Evolutionary conservation across 2,113 vertebrate genomes (phyloP).

Genomic region (Copsychus sechellarum): DNA sequence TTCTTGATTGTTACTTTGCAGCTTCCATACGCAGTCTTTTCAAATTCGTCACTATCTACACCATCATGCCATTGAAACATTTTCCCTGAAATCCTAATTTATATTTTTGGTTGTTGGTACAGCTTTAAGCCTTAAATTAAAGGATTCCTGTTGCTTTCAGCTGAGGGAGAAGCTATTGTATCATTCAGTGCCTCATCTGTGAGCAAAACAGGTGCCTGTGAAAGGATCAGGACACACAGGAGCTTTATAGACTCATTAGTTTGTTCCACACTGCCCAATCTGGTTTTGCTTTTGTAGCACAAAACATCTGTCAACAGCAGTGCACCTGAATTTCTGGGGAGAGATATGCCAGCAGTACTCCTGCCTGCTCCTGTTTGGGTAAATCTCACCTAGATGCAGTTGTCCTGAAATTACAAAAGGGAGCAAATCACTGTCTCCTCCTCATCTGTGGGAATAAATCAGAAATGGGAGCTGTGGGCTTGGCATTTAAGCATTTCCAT

Average conservation of each 20-base stretch:
- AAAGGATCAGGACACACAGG: background rate
- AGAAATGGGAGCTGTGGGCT: conserved; percentile 1
- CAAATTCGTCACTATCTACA: background rate
- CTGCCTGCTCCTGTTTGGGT: background rate
- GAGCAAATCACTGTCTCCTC: background rate
- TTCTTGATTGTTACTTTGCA: background rate
- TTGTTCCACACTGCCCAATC: background rate
- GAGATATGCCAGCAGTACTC: background rate
- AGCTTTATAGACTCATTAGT: background rate
- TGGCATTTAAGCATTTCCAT: conserved; percentile 29
- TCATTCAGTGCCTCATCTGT: background rate
- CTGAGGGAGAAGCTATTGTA: background rate
- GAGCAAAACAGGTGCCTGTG: background rate
- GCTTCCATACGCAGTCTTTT: background rate
- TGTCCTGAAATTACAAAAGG: background rate
- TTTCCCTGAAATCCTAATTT: background rate
- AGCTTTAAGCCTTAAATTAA: background rate
- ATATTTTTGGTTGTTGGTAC: background rate
- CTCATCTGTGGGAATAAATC: conserved; percentile 41
- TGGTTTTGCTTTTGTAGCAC: background rate
- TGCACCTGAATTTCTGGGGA: background rate
- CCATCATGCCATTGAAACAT: background rate
- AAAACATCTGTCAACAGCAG: background rate
- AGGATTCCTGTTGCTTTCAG: background rate
- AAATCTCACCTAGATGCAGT: background rate